Evolutionary conservation across 1,140 invertebrate species (phyloP), one percentile per base, ranked within the genome.

Genomic region (Cyphomyrmex costatus): DNA sequence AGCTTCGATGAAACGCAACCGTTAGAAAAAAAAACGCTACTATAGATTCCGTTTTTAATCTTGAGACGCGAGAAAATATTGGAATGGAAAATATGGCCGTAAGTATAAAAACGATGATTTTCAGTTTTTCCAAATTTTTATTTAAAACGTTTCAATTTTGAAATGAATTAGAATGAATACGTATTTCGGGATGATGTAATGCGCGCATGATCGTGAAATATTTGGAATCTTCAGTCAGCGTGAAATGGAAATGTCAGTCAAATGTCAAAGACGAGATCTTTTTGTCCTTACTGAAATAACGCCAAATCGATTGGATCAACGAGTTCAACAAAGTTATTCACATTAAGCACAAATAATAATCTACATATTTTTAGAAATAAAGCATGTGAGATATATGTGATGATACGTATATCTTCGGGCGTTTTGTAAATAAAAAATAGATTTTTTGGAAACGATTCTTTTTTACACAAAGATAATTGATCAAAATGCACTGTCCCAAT

Each of bases 231-330:
- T 74, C 53, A 49, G 12, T 56, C 27, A 27, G 53, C 53, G 53
- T 83, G 68, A 83, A 83, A 83, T 83, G 24, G 79, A 83, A 83
- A 74, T n/a, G 53, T 82, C 79, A 83, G n/a, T 83, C 53, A 83
- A 56, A 60, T 83, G 68, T 61, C 68, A 49, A 73, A 73, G 36
- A 4, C 19, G 68, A 83, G 27, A 74, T 74, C 14, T 42, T 71
- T 71, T 36, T 46, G 3, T 30, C 61, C 24, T 74, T 83, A 30
- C 8, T 5, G 12, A 73, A 73, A 83, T 83, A 83, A 83, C 14
- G 10, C 12, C 4, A 56, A 60, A 74, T 74, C 12, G 68, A 74
- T 33, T 74, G 36, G 16, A 33, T 21, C 30, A 36, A n/a, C 14
- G 7, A 12, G 14, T 53, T 60, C 24, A 71, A 80, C 14, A 82